Evolutionary conservation across 2,797 vertebrate species (phyloP).

Genomic region (Avahi laniger): DNA sequence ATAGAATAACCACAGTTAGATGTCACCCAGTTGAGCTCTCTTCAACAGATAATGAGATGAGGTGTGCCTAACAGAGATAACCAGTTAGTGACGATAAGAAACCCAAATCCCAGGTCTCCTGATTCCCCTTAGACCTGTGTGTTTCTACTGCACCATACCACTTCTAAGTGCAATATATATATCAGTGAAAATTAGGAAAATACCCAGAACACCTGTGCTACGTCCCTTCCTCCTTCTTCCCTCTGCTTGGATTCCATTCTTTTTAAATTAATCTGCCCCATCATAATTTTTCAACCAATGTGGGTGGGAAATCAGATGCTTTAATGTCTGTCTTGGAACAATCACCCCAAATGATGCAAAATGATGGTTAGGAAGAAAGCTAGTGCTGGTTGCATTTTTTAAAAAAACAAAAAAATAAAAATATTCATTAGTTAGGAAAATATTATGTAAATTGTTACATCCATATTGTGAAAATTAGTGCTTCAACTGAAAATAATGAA

Average conservation of each 20-base stretch:
- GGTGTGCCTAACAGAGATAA: not conserved
- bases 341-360: not conserved
- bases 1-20: not conserved
- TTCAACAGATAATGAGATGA: not conserved
- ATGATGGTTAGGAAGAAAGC: not conserved
- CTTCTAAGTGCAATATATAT: not conserved
- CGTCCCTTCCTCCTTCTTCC: not conserved
- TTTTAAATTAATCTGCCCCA: not conserved
- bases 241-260: not conserved
- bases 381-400: not conserved
- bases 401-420: not conserved
- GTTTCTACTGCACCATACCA: not conserved
- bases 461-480: not conserved
- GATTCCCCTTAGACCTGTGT: not conserved
- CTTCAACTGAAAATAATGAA: not conserved
- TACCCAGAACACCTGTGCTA: not conserved
- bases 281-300: not conserved
- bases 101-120: not conserved
- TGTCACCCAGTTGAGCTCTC: not conserved
- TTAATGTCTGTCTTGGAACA: not conserved
- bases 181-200: not conserved
- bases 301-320: not conserved
- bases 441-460: not conserved
- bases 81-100: not conserved
- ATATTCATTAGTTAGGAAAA: not conserved